Percentiles rank a stretch among this genome's conserved stretches.
Evolutionary conservation across 1,140 invertebrate genomes (phyloP).

Genomic region (Chymomyza costata): DNA sequence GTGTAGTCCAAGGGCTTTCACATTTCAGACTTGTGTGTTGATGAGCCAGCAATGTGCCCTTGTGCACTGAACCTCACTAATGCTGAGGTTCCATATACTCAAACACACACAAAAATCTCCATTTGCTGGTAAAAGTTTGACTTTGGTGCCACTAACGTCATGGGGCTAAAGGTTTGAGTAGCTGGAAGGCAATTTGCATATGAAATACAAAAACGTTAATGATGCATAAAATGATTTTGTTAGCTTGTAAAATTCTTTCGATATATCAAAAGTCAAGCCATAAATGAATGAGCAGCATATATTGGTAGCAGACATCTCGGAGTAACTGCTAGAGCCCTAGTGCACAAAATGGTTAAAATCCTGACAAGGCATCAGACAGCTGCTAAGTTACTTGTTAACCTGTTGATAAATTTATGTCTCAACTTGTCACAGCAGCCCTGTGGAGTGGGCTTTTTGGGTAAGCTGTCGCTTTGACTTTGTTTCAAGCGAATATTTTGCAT

Average conservation of each 20-base stretch:
- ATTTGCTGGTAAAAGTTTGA: conserved; percentile 41
- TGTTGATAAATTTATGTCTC: conserved; percentile 63
- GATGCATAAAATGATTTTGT: conserved; percentile 71
- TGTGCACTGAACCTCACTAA: conserved; percentile 69
- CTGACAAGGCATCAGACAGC: conserved; percentile 11
- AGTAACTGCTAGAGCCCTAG: too few relatives aligned
- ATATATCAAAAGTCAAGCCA: conserved; percentile 42
- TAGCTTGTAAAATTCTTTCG: conserved; percentile 66
- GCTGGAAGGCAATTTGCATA: conserved; percentile 48
- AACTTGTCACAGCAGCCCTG: conserved; percentile 31
- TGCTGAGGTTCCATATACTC: conserved; percentile 55
- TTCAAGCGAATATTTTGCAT: too few relatives aligned
- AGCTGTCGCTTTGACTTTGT: too few relatives aligned
- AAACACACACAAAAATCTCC: conserved; percentile 10
- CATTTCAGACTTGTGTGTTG: background rate
- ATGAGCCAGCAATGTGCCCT: background rate
- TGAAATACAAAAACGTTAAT: conserved; percentile 73
- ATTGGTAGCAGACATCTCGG: too few relatives aligned
- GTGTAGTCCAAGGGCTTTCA: conserved; percentile 1
- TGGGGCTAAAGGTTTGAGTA: conserved; percentile 24
- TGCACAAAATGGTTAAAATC: conserved; percentile 16
- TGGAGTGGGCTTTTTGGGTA: too few relatives aligned
- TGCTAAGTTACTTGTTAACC: conserved; percentile 62
- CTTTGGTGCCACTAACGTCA: conserved; percentile 62
- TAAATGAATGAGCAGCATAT: conserved; percentile 57